A percentile compares a stretch with the other conserved stretches of the same genome.
Evolutionary conservation across 2,797 vertebrate species (phyloP).

Genomic region (Sebastes miniatus): DNA sequence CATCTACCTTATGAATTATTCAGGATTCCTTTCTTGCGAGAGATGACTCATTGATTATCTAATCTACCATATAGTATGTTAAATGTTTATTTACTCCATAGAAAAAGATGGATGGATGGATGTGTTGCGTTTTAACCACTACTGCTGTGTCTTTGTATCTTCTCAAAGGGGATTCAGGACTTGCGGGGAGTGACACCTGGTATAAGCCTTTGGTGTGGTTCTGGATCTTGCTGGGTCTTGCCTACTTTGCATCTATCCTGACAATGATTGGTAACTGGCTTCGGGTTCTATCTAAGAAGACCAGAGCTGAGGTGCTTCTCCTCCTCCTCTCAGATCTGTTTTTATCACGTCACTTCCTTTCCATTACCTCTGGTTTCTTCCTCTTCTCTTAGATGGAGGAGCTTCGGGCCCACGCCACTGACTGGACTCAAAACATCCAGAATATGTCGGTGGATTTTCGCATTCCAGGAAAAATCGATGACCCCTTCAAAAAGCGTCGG

Average conservation of each 20-base stretch:
- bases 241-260: constrained; percentile 92
- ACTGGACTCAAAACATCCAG: constrained; percentile 91
- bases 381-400: constrained; percentile 86
- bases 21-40: constrained; percentile 18
- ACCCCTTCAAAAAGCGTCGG: constrained; percentile 77
- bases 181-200: constrained; percentile 77
- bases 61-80: neutral
- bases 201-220: constrained; percentile 94
- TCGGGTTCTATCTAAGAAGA: constrained; percentile 88
- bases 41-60: constrained; percentile 62
- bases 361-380: neutral
- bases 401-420: constrained; percentile 89
- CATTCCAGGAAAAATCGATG: constrained; percentile 80
- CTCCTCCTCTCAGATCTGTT: neutral
- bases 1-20: constrained; percentile 59
- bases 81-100: constrained; percentile 32
- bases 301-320: constrained; percentile 87
- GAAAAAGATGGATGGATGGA: neutral
- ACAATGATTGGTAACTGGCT: constrained; percentile 95
- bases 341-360: neutral
- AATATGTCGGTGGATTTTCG: constrained; percentile 85
- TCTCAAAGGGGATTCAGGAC: constrained; percentile 80
- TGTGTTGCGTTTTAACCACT: neutral
- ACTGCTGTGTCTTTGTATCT: constrained; percentile 4
- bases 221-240: constrained; percentile 92